These are phyloP conservation scores for Zygogramma bicolorata DNA, from an alignment of 2,888 invertebrate genomes.

Conservation along the genomic window DNA sequence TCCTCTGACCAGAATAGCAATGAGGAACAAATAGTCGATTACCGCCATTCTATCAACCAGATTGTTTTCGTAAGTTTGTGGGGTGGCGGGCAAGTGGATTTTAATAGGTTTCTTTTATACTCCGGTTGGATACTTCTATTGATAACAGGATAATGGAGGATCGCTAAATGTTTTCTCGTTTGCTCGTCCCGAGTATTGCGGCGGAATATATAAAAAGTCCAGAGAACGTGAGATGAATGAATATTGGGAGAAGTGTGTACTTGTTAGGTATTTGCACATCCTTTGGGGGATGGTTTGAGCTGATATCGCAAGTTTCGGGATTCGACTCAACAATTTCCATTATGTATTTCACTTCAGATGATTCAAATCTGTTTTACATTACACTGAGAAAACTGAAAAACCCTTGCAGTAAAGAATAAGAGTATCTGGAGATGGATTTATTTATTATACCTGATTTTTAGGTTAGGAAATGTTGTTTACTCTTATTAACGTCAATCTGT, in stretches of 20 bases:
- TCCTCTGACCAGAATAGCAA: not conserved
- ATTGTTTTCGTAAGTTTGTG: not conserved
- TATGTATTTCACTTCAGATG: too few species aligned
- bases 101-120: not conserved
- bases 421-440: too few species aligned
- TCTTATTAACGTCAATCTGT: too few species aligned
- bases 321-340: too few species aligned
- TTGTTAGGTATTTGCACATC: not conserved
- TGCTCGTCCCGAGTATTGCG: not conserved
- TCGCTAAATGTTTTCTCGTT: not conserved
- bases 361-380: too few species aligned
- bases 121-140: not conserved
- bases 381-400: too few species aligned
- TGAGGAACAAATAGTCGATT: not conserved
- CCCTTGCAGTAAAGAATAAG: too few species aligned
- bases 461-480: too few species aligned
- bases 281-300: too few species aligned
- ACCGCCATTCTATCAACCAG: not conserved
- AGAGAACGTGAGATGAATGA: not conserved
- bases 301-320: too few species aligned
- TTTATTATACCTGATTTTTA: too few species aligned
- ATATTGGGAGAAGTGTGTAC: not conserved
- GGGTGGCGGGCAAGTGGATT: not conserved
- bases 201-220: not conserved
- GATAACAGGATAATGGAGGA: not conserved